Evolutionary conservation across 2,888 invertebrate genomes (phyloP).

Genomic region (Xestobium rufovillosum): DNA sequence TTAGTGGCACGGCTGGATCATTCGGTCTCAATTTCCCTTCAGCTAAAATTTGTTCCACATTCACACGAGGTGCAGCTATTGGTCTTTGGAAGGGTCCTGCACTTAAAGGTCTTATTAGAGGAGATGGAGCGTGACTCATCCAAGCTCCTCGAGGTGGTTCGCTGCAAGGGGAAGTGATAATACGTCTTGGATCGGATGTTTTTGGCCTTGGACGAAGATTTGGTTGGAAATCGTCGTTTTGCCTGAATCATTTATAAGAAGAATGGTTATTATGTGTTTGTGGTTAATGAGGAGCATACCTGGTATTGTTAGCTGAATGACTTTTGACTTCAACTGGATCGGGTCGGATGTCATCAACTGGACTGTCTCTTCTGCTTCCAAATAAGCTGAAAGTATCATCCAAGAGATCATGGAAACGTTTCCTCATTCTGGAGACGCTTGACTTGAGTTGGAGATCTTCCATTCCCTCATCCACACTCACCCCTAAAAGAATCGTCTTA

Average conservation of each 20-base stretch:
- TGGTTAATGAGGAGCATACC: conserved; percentile 16
- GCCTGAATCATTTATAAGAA: conserved; percentile 20
- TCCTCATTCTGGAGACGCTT: conserved; percentile 58
- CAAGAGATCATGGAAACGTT: conserved; percentile 66
- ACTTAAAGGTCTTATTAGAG: conserved; percentile 53
- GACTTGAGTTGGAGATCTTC: conserved; percentile 39
- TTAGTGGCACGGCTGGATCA: conserved; percentile 74
- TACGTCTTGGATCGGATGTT: conserved; percentile 35
- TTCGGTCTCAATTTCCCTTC: conserved; percentile 52
- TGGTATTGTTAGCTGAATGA: conserved; percentile 35
- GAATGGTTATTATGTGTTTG: no score
- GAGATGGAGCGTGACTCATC: conserved; percentile 47
- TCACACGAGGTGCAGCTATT: conserved; percentile 43
- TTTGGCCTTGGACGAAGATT: conserved; percentile 35
- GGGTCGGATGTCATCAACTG: conserved; percentile 31
- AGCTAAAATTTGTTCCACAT: conserved; percentile 49
- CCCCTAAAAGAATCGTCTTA: conserved; percentile 25
- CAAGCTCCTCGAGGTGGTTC: conserved; percentile 46
- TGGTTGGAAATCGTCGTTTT: conserved; percentile 25
- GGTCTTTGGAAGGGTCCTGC: conserved; percentile 57
- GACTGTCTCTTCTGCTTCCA: conserved; percentile 55
- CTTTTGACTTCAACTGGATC: conserved; percentile 38
- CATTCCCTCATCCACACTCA: conserved; percentile 38
- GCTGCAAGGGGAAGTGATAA: conserved; percentile 31
- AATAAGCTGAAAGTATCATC: conserved; percentile 75